A percentile compares a stretch with the other conserved stretches of the same genome.
Evolutionary conservation across 2,888 invertebrate genomes (phyloP).

Genomic region (Uropetala carovei): DNA sequence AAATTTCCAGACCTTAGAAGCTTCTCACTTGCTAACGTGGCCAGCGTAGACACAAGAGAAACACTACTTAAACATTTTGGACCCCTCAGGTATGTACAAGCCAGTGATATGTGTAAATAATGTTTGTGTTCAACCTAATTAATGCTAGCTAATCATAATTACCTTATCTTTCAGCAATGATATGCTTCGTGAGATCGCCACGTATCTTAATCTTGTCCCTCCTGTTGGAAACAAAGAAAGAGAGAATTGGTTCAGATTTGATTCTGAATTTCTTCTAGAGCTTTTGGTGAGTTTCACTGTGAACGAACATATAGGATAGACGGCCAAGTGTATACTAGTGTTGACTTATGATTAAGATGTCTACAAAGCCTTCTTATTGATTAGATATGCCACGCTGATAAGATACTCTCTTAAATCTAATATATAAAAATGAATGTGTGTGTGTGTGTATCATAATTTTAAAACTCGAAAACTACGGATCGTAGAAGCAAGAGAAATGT

Average conservation of each 20-base stretch:
- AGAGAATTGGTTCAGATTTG: conserved; percentile 86
- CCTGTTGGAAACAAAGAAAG: conserved; percentile 82
- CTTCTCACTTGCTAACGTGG: conserved; percentile 95
- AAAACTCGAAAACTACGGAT: no score
- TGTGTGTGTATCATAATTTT: no score
- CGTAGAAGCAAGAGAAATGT: no score
- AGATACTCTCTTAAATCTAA: neutral
- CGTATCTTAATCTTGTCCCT: conserved; percentile 91
- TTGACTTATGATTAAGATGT: neutral
- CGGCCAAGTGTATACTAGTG: neutral
- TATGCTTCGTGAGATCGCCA: conserved; percentile 90
- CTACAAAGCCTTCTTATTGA: neutral
- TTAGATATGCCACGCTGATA: neutral
- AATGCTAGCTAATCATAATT: neutral
- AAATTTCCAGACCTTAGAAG: conserved; percentile 91
- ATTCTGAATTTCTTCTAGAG: conserved; percentile 89
- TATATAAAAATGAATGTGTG: no score
- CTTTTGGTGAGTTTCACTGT: conserved; percentile 81
- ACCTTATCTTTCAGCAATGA: conserved; percentile 78
- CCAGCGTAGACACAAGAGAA: conserved; percentile 94
- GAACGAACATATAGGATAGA: neutral
- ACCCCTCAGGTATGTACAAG: conserved; percentile 79
- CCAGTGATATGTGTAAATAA: conserved; percentile 11
- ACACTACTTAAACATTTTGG: conserved; percentile 91
- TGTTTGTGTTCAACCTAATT: neutral